A percentile compares a stretch with the other conserved stretches of the same genome.
These are phyloP conservation scores for Amblyornis subalaris DNA, from an alignment of 2,113 vertebrate species.

Conservation along the genomic window DNA sequence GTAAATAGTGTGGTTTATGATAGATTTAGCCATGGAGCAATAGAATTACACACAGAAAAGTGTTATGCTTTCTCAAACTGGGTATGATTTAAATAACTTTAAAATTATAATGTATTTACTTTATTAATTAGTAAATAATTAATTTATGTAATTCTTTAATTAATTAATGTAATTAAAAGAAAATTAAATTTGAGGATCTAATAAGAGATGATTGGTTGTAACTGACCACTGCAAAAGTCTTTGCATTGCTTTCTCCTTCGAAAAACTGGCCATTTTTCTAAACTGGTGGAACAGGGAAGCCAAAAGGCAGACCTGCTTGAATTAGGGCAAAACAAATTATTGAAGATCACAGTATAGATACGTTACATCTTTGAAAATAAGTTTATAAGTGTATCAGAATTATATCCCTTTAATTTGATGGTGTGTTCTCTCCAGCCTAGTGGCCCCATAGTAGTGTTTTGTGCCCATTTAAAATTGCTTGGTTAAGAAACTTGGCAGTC, in stretches of 20 bases:
- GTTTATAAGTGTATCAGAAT: background rate
- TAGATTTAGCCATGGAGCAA: background rate
- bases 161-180: too few relatives aligned
- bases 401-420: background rate
- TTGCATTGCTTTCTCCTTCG: background rate
- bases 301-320: background rate
- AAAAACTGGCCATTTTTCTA: background rate
- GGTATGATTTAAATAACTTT: background rate
- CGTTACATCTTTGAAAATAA: background rate
- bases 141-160: too few relatives aligned
- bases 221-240: background rate
- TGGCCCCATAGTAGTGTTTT: background rate
- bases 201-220: background rate
- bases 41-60: background rate
- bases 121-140: too few relatives aligned
- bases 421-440: fast-evolving
- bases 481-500: background rate
- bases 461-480: background rate
- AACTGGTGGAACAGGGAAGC: background rate
- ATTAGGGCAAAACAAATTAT: background rate
- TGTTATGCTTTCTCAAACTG: background rate
- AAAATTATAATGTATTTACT: background rate
- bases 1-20: background rate
- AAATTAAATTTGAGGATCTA: background rate
- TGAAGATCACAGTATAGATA: background rate